Conservation (phyloP, 2,888 invertebrate genomes). For the Lucinisca nassula region DNA sequence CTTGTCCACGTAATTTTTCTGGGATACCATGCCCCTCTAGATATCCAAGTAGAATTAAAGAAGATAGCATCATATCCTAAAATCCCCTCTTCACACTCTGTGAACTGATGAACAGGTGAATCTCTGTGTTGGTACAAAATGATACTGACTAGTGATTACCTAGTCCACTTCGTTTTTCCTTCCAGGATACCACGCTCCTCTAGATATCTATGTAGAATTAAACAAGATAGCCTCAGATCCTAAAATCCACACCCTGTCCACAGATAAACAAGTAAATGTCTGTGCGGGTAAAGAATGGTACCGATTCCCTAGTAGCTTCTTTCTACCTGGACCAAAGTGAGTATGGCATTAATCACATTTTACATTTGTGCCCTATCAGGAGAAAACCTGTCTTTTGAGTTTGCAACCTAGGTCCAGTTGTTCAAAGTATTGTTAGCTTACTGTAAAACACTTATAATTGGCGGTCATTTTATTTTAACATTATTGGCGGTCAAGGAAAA, state of each 20-base stretch:
- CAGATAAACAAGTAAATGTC: constrained; percentile 90
- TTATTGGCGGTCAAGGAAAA: no score
- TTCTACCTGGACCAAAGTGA: constrained; percentile 92
- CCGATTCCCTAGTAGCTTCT: constrained; percentile 98
- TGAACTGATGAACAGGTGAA: constrained; percentile 88
- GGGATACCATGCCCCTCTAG: constrained; percentile 96
- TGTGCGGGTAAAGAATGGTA: constrained; percentile 99
- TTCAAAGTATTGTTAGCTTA: no score
- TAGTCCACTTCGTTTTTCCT: no score
- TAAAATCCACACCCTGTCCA: constrained; percentile 84
- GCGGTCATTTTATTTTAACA: no score
- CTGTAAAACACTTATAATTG: no score
- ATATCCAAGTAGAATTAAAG: constrained; percentile 93
- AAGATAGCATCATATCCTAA: constrained; percentile 88
- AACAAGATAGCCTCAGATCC: constrained; percentile 89
- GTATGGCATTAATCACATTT: constrained; percentile 58
- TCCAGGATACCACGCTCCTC: constrained; percentile 94
- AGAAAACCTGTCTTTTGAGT: no score
- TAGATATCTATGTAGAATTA: constrained; percentile 94
- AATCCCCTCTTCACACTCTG: constrained; percentile 82
- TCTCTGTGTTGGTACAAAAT: constrained; percentile 98
- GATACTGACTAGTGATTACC: constrained; percentile 99
- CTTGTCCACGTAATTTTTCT: no score
- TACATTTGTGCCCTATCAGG: no score
- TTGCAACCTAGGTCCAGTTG: no score